Conservation (phyloP, 2,888 invertebrate genomes). For the Nezara viridula region DNA sequence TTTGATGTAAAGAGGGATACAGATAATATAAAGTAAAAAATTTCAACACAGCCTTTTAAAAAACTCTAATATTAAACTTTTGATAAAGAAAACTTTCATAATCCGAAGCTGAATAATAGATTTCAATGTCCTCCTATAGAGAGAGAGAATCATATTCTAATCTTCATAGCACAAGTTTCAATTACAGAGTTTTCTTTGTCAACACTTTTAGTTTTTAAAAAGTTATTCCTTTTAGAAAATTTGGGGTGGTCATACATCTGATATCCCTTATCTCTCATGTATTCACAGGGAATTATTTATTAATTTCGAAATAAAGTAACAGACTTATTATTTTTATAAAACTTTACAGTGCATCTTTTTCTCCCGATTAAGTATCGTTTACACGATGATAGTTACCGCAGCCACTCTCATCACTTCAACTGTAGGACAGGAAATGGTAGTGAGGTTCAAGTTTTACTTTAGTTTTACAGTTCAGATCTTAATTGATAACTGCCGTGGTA, state of each 20-base stretch:
- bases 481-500: no score
- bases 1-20: not conserved
- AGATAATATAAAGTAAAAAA: not conserved
- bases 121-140: not conserved
- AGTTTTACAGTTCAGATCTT: no score
- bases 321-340: no score
- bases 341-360: no score
- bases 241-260: not conserved
- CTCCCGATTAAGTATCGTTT: no score
- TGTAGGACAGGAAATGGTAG: no score
- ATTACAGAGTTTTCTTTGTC: not conserved
- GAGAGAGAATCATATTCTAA: not conserved
- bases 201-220: not conserved
- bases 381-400: no score
- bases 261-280: no score
- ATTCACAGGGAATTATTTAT: no score
- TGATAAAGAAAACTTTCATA: constrained; percentile 8
- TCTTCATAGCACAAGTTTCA: not conserved
- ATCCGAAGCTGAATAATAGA: not conserved
- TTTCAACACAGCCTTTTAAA: not conserved
- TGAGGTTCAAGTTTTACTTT: no score
- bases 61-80: not conserved
- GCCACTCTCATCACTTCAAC: no score
- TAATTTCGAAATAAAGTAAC: no score
- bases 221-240: not conserved